Base-by-base conservation (phyloP, 2,113 vertebrate genomes). In the Piaya cayana region DNA sequence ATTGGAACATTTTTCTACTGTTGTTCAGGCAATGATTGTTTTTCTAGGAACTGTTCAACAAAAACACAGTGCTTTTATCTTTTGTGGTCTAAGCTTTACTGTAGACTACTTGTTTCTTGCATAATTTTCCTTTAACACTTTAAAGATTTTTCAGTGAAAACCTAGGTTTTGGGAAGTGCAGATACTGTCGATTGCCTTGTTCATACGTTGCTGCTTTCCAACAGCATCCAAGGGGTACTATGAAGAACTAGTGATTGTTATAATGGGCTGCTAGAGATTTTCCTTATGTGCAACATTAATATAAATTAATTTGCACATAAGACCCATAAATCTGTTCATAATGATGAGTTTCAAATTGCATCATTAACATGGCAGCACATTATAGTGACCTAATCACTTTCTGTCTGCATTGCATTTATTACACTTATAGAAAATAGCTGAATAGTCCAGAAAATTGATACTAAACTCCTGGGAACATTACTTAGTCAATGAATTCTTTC, bases 341-440 rank as follows among this genome's bases (percentile, higher is more conserved):
- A 26, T 55, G 8, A 4, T 64, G 23, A 3, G 6, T 64, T 83
- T 64, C 29, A 60, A 60, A 62, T 47, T 69, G 12, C 13, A 15
- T 45, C 16, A 3, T 67, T 47, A 68, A 60, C 27, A 4, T 45
- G 15, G 19, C 36, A 79, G 15, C 34, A 55, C 2, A 2, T 29
- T 3, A 1, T 22, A 58, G 53, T 30, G 12, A 8, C n/a, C 34
- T 78, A 43, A 15, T 62, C 3, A 7, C 13, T 60, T 47, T 65
- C n/a, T 52, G 10, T n/a, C 27, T 32, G 7, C 63, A 17, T 30
- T 82, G 22, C 12, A 53, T 8, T 50, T 65, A 32, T 0, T 1
- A 5, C 25, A 20, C 30, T 37, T n/a, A 11, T 26, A 3, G 6
- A 53, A 50, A 77, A 59, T 10, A 60, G 43, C 10, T n/a, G 19